Percentiles rank a stretch among this genome's conserved stretches.
These are phyloP conservation scores for Rhinoraja longicauda DNA, from an alignment of 2,797 vertebrate genomes.

Conservation along the genomic window DNA sequence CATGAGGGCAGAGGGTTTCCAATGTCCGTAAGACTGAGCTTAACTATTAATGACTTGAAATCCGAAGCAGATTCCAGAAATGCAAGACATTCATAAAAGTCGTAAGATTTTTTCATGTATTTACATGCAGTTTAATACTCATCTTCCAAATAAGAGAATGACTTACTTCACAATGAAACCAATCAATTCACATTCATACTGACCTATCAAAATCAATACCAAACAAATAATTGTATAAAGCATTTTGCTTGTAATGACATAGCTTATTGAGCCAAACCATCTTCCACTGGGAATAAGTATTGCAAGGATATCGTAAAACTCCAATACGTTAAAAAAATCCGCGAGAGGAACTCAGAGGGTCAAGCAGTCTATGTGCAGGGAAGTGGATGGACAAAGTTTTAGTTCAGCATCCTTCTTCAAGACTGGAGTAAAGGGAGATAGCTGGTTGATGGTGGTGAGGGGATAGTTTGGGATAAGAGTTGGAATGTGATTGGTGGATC, in stretches of 20 bases:
- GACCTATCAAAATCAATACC: neutral
- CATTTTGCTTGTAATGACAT: neutral
- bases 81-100: neutral
- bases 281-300: neutral
- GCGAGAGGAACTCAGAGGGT: too few species aligned
- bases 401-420: too few species aligned
- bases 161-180: neutral
- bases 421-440: too few species aligned
- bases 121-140: neutral
- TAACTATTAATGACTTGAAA: neutral
- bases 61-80: neutral
- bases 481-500: too few species aligned
- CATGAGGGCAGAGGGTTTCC: neutral
- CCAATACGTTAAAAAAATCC: too few species aligned
- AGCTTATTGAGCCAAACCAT: neutral
- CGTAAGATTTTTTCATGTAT: neutral
- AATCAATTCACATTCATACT: neutral
- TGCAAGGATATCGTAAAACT: neutral
- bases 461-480: too few species aligned
- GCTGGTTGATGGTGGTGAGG: too few species aligned
- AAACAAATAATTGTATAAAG: neutral
- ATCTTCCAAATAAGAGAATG: neutral
- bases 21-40: neutral
- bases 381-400: too few species aligned
- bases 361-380: too few species aligned